These are phyloP conservation scores for Venturia canescens DNA, from an alignment of 1,140 invertebrate genomes.

Conservation along the genomic window DNA sequence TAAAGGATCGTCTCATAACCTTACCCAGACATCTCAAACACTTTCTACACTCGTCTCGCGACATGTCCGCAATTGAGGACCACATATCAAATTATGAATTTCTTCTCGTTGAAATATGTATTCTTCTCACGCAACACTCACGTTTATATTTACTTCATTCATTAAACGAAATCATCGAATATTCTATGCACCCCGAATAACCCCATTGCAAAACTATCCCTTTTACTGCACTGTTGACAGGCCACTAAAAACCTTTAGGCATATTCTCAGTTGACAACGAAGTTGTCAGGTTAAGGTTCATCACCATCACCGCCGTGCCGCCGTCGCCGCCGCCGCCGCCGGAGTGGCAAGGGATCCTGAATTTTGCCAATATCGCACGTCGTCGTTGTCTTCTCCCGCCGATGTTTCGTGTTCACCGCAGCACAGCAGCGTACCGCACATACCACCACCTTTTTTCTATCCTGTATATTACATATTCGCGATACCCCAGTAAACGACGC, in stretches of 20 bases:
- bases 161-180: constrained; percentile 52
- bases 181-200: constrained; percentile 58
- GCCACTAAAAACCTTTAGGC: constrained; percentile 48
- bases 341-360: not conserved
- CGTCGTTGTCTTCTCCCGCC: not conserved
- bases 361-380: not conserved
- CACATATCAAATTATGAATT: constrained; percentile 83
- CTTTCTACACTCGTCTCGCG: constrained; percentile 90
- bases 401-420: not conserved
- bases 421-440: too few species aligned
- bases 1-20: constrained; percentile 63
- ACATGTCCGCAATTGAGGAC: constrained; percentile 85
- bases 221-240: constrained; percentile 64
- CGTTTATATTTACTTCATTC: constrained; percentile 1
- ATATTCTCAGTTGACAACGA: constrained; percentile 59
- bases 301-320: too few species aligned
- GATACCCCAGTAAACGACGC: too few species aligned
- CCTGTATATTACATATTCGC: too few species aligned
- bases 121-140: too few species aligned
- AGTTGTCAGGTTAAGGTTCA: constrained; percentile 52
- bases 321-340: too few species aligned
- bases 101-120: not conserved
- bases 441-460: too few species aligned
- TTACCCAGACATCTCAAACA: constrained; percentile 90
- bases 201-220: constrained; percentile 9